Conservation (phyloP, 2,888 invertebrate species). For the Netelia virgata region DNA sequence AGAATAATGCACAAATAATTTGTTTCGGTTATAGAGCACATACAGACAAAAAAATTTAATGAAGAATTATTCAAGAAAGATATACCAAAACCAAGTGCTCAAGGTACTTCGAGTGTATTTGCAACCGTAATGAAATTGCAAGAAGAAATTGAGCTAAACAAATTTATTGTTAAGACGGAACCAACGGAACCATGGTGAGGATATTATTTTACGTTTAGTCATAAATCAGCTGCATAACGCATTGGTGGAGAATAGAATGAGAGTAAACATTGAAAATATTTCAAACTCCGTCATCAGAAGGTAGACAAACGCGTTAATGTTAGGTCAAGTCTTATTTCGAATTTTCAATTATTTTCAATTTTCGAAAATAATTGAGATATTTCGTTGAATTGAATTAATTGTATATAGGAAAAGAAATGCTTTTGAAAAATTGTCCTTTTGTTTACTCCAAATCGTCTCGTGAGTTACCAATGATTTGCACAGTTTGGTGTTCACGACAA, state of each 20-base stretch:
- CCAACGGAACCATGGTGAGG: slow-evolving; percentile 26
- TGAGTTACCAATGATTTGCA: background rate
- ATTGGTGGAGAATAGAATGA: background rate
- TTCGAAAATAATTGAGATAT: background rate
- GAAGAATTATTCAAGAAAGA: slow-evolving; percentile 71
- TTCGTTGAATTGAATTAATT: background rate
- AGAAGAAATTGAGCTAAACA: slow-evolving; percentile 2
- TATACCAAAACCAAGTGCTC: slow-evolving; percentile 31
- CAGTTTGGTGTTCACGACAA: background rate
- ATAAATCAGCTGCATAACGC: background rate
- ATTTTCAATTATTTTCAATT: too few relatives aligned
- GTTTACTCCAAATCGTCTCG: background rate
- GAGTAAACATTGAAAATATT: background rate
- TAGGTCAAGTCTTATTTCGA: background rate
- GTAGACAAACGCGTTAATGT: too few relatives aligned
- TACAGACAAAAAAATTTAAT: slow-evolving; percentile 77
- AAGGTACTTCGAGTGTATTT: slow-evolving; percentile 68
- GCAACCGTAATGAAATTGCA: slow-evolving; percentile 68
- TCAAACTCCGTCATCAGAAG: too few relatives aligned
- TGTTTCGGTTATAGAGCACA: slow-evolving; percentile 74
- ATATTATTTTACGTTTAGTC: background rate
- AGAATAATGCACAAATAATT: background rate
- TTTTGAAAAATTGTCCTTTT: too few relatives aligned
- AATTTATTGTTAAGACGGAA: slow-evolving; percentile 3
- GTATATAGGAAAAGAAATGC: too few relatives aligned